A percentile compares a stretch with the other conserved stretches of the same genome.
These are phyloP conservation scores for Alethe diademata DNA, from an alignment of 2,113 vertebrate genomes.

Conservation along the genomic window DNA sequence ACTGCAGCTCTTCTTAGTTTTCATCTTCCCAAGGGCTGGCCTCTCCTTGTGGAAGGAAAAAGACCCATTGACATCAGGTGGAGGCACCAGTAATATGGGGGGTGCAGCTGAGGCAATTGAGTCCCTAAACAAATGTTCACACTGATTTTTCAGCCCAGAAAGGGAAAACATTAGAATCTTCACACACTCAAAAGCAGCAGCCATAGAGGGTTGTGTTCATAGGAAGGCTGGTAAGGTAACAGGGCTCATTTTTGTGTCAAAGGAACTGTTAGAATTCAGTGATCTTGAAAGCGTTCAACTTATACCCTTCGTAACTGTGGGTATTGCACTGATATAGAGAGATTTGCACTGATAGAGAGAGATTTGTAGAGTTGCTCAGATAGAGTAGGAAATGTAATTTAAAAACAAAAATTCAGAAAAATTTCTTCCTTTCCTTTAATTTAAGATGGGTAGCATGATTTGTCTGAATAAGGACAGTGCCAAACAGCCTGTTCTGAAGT, in stretches of 20 bases:
- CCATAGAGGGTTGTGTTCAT: neutral
- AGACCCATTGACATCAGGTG: neutral
- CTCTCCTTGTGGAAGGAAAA: neutral
- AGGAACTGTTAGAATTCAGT: neutral
- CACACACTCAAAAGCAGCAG: neutral
- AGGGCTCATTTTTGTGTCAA: neutral
- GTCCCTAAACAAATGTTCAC: neutral
- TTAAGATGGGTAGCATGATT: neutral
- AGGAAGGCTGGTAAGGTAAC: neutral
- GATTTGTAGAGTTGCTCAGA: neutral
- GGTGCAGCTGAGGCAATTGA: neutral
- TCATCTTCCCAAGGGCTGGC: neutral
- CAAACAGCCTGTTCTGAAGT: neutral
- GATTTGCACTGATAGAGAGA: neutral
- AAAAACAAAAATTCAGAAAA: neutral
- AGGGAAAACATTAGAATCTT: neutral
- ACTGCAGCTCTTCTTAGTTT: neutral
- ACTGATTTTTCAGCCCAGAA: neutral
- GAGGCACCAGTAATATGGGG: fast-evolving
- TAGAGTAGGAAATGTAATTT: neutral
- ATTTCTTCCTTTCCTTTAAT: neutral
- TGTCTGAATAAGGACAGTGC: neutral
- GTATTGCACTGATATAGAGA: neutral
- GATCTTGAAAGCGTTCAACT: neutral
- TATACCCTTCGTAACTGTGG: fast-evolving